Percentiles rank a stretch among this genome's conserved stretches.
Conservation (phyloP, 2,888 invertebrate genomes). For the Hoplodrina blanda region DNA sequence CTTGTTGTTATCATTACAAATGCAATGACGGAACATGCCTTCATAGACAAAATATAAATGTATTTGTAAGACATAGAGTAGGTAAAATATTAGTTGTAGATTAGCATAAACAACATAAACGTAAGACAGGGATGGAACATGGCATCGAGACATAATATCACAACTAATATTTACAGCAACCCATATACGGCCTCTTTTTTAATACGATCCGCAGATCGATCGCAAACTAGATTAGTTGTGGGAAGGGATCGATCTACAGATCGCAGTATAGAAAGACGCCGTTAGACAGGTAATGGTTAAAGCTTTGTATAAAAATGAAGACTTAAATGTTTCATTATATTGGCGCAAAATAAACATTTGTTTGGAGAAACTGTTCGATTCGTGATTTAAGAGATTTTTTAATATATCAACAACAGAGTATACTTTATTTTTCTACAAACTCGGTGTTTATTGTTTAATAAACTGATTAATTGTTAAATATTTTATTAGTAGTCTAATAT, state of each 20-base stretch:
- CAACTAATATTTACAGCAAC: conserved; percentile 83
- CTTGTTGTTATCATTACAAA: conserved; percentile 56
- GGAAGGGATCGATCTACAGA: background rate
- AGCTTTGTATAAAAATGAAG: conserved; percentile 72
- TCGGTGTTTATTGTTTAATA: too few relatives aligned
- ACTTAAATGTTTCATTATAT: conserved; percentile 41
- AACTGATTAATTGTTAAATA: too few relatives aligned
- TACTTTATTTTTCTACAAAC: too few relatives aligned
- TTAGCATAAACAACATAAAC: conserved; percentile 51
- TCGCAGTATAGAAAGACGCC: background rate
- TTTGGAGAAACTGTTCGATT: conserved; percentile 10
- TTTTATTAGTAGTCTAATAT: too few relatives aligned
- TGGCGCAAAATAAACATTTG: conserved; percentile 26
- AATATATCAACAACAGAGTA: background rate
- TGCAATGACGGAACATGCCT: conserved; percentile 54
- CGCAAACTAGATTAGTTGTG: background rate
- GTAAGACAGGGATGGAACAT: conserved; percentile 72
- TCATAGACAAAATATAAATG: conserved; percentile 41
- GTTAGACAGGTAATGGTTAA: conserved; percentile 79
- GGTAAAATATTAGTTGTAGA: conserved; percentile 60
- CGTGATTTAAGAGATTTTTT: conserved; percentile 1
- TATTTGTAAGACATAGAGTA: conserved; percentile 50
- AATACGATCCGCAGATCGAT: background rate
- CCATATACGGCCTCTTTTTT: conserved; percentile 51
- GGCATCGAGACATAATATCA: conserved; percentile 84